These are phyloP conservation scores for Grammomys dolichurus DNA, from an alignment of 2,113 vertebrate species.

Conservation along the genomic window DNA sequence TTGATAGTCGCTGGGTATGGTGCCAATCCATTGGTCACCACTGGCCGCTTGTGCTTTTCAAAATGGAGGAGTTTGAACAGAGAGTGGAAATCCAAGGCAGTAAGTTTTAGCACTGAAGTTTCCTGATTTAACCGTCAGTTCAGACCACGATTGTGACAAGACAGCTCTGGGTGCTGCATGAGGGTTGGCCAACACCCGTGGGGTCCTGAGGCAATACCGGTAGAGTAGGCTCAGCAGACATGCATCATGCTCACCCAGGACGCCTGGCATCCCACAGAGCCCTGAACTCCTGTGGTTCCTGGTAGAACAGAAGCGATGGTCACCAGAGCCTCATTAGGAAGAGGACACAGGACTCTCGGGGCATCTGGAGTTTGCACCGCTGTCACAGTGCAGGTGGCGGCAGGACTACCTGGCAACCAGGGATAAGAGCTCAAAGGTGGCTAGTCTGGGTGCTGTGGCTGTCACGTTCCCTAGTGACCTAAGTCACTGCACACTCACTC, in stretches of 20 bases:
- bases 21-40: neutral
- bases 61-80: neutral
- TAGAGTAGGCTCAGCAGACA: neutral
- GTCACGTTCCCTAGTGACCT: no score
- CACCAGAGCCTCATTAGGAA: neutral
- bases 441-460: neutral
- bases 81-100: neutral
- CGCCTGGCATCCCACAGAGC: accelerated
- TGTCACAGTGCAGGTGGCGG: neutral
- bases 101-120: neutral
- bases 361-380: neutral
- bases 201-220: neutral
- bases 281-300: neutral
- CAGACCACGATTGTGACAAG: neutral
- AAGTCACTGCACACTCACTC: neutral
- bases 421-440: neutral
- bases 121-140: neutral
- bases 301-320: no score
- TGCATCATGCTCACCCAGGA: neutral
- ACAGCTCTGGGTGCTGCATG: neutral
- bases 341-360: neutral
- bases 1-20: no score
- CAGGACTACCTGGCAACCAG: neutral
- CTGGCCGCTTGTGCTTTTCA: accelerated
- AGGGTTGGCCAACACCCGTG: no score